These are phyloP conservation scores for Elaphurus davidianus DNA, from an alignment of 2,113 vertebrate genomes.

Conservation along the genomic window DNA sequence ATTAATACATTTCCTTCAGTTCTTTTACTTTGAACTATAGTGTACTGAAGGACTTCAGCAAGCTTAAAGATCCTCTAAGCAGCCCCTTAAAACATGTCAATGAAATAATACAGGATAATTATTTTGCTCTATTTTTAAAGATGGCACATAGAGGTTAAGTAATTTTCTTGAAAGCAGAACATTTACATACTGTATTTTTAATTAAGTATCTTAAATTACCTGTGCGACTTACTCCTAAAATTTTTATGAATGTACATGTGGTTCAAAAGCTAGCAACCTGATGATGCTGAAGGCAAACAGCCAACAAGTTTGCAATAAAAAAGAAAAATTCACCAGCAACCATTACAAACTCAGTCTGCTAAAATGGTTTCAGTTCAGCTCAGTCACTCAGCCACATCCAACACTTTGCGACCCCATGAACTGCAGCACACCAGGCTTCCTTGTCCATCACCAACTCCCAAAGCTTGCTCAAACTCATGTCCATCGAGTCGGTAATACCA, in stretches of 20 bases:
- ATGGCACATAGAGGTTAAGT: conserved; percentile 46
- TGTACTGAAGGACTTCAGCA: neutral
- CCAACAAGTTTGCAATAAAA: conserved; percentile 23
- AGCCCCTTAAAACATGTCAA: conserved; percentile 31
- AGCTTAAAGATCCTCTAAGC: neutral
- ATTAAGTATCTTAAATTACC: conserved; percentile 64
- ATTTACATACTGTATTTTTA: conserved; percentile 64
- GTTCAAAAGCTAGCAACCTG: conserved; percentile 57
- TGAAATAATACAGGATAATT: conserved; percentile 51
- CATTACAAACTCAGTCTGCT: neutral
- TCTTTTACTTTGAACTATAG: neutral
- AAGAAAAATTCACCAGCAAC: neutral
- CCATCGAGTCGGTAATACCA: neutral
- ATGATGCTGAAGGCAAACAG: conserved; percentile 24
- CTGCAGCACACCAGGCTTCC: neutral
- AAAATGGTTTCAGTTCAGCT: neutral
- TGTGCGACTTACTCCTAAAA: conserved; percentile 45
- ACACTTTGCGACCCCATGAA: neutral
- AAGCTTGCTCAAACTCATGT: neutral
- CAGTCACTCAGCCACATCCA: neutral
- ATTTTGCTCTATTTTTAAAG: conserved; percentile 67
- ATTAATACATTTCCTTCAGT: neutral
- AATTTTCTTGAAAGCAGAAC: conserved; percentile 65
- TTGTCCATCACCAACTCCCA: neutral
- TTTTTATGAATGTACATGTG: conserved; percentile 55